Base-by-base conservation (phyloP, 2,888 invertebrate species). In the Heterodera filipjevi region DNA sequence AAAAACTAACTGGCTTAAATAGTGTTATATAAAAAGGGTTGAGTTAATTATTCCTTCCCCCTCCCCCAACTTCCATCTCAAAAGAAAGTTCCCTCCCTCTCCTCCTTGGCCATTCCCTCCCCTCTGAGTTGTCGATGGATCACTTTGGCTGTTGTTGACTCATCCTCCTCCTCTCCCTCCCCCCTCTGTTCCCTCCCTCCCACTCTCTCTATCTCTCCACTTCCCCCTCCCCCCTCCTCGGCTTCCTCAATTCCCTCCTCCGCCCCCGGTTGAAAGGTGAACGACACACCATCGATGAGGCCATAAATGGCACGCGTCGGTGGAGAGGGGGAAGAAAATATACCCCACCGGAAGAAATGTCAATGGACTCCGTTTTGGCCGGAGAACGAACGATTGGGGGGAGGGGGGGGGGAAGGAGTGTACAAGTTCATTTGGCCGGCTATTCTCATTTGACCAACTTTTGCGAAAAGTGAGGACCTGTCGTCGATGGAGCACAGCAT, bases 181-280 rank as follows among this genome's bases (percentile, higher is more conserved):
- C 16, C 46, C 35, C 32, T 49, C 14, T 49, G 49, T 14, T 39
- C 39, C 39, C 39, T 39, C 39, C 39, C 39, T 10, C 39, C 12
- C 39, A 10, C 12, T 39, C 39, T 39, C 2, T 12, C 39, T 12
- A 39, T 49, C 49, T 19, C 16, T 19, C 16, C 49, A 3, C 49
- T 16, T 14, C 49, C 49, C 16, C 16, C 49, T 49, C 19, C 44
- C 44, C 44, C 44, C 12, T 12, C 44, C 44, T 12, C 44, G 8
- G 44, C 44, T 44, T 49, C 16, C 49, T 49, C 49, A 3, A 49
- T 49, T 49, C 44, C 44, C n/a, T 46, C 30, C 27, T 71, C 72
- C 72, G 14, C 53, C 53, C 22, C 72, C 72, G 59, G 53, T 72
- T 64, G 35, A 72, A 27, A 44, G 73, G 64, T 72, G 53, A 53